Conservation (phyloP, 2,113 vertebrate genomes). For the Mobula birostris region DNA sequence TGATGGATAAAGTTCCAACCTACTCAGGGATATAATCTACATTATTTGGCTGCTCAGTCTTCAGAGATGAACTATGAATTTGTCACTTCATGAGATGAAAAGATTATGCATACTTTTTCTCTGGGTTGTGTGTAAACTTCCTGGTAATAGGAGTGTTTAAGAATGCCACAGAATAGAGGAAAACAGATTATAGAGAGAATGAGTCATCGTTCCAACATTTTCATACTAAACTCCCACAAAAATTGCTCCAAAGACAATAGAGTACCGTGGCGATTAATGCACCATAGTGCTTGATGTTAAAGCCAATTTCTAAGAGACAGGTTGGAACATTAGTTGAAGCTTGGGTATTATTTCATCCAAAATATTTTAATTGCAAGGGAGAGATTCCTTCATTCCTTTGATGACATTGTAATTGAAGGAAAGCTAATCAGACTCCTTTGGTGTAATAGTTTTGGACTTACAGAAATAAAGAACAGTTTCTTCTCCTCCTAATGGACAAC, state of each 20-base stretch:
- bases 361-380: background rate
- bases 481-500: no score
- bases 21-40: no score
- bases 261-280: background rate
- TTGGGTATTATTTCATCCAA: background rate
- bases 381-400: background rate
- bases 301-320: background rate
- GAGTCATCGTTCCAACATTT: constrained; percentile 4
- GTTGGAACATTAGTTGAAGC: background rate
- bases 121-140: background rate
- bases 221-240: background rate
- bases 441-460: background rate
- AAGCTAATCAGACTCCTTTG: background rate
- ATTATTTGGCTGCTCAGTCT: background rate
- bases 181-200: background rate
- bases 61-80: background rate
- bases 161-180: background rate
- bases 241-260: background rate
- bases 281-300: background rate
- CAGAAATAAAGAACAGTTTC: background rate
- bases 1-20: no score
- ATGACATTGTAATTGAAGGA: background rate
- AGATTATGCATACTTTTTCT: background rate
- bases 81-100: background rate
- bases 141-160: background rate